phyloP scores from a whole-genome alignment of 2,888 invertebrate species.

The Biston betularia region DNA sequence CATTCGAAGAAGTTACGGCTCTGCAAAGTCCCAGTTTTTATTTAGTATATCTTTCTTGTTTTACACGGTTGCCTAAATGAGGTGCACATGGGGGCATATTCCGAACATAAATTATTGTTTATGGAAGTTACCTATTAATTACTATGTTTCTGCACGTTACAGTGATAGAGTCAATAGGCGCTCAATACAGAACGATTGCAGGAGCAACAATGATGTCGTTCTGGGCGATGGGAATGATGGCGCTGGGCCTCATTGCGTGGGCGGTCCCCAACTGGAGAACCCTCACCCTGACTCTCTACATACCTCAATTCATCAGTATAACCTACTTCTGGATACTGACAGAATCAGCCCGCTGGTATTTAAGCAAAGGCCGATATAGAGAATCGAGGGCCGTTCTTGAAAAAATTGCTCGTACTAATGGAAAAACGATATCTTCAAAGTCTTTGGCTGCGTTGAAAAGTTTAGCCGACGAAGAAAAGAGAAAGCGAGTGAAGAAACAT shows the following conservation, averaged over 20 bases:
- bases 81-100: no score
- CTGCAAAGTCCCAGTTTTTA: no score
- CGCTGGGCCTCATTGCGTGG: slow-evolving; percentile 84
- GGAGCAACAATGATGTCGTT: slow-evolving; percentile 27
- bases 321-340: slow-evolving; percentile 89
- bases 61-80: no score
- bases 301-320: slow-evolving; percentile 88
- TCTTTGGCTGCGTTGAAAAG: slow-evolving; percentile 61
- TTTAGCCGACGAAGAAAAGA: slow-evolving; percentile 59
- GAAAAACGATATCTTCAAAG: slow-evolving; percentile 64
- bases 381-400: slow-evolving; percentile 88
- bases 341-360: slow-evolving; percentile 92
- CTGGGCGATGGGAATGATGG: slow-evolving; percentile 23
- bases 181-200: slow-evolving; percentile 18
- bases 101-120: no score
- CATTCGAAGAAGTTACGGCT: no score
- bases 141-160: slow-evolving; percentile 30
- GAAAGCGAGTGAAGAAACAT: slow-evolving; percentile 46
- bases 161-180: slow-evolving; percentile 79
- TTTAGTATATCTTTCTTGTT: no score
- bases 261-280: slow-evolving; percentile 89
- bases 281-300: slow-evolving; percentile 88
- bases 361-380: slow-evolving; percentile 88
- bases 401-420: slow-evolving; percentile 87
- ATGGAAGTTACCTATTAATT: no score